A percentile compares a stretch with the other conserved stretches of the same genome.
These are phyloP conservation scores for Cisticola juncidis DNA, from an alignment of 2,113 vertebrate species.

Conservation along the genomic window DNA sequence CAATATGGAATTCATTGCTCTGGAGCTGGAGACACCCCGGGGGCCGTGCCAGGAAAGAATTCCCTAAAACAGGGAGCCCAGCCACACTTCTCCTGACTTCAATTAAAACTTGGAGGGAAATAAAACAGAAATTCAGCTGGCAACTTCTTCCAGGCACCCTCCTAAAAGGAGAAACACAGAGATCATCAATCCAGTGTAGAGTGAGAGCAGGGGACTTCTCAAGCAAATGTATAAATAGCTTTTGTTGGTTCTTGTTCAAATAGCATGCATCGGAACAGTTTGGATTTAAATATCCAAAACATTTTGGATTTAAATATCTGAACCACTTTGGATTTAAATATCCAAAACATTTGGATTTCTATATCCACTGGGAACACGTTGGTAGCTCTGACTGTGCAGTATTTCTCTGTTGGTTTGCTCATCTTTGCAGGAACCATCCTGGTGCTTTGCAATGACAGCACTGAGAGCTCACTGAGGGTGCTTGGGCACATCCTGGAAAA, in stretches of 20 bases:
- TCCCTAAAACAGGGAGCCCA: constrained; percentile 50
- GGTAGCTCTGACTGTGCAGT: neutral
- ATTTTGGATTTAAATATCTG: neutral
- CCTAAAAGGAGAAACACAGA: constrained; percentile 14
- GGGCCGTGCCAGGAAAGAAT: constrained; percentile 40
- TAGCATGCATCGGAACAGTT: neutral
- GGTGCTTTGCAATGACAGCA: neutral
- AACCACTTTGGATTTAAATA: neutral
- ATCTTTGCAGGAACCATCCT: neutral
- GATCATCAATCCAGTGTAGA: neutral
- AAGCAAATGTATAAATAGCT: constrained; percentile 1
- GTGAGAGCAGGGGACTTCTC: neutral
- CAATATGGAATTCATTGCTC: neutral
- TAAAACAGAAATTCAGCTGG: constrained; percentile 49
- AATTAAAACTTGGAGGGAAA: constrained; percentile 63
- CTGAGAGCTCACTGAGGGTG: neutral
- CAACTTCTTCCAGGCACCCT: neutral
- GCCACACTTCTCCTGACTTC: constrained; percentile 60
- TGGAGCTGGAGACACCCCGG: neutral
- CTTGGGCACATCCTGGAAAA: neutral
- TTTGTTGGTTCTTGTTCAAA: neutral
- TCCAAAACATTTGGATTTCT: neutral
- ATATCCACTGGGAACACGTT: accelerated
- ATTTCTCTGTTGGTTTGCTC: neutral
- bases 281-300: neutral